phyloP scores from a whole-genome alignment of 2,797 vertebrate species.

The Paguma larvata region DNA sequence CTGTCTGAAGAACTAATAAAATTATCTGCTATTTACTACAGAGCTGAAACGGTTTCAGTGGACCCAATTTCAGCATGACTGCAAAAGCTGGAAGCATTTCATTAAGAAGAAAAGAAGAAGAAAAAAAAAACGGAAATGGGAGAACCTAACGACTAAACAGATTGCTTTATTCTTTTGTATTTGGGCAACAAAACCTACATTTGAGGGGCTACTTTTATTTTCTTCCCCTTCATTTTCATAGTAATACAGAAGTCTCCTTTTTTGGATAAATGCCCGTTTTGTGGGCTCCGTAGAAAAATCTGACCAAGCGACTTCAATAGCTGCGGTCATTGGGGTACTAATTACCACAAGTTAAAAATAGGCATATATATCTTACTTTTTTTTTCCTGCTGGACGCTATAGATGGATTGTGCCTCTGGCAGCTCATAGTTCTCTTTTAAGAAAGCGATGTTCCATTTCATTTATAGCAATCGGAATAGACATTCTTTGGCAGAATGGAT shows the following conservation, averaged over 20 bases:
- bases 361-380: background rate
- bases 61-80: background rate
- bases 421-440: conserved; percentile 70
- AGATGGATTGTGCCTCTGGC: conserved; percentile 73
- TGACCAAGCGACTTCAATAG: conserved; percentile 65
- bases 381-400: conserved; percentile 50
- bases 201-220: conserved; percentile 23
- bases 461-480: conserved; percentile 72
- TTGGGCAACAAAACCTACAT: conserved; percentile 46
- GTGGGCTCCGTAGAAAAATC: conserved; percentile 61
- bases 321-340: conserved; percentile 54
- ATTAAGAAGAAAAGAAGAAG: conserved; percentile 14
- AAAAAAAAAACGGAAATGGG: background rate
- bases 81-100: conserved; percentile 65
- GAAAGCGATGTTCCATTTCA: conserved; percentile 63
- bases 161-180: conserved; percentile 63
- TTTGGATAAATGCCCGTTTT: conserved; percentile 64
- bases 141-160: conserved; percentile 39
- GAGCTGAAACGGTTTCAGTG: conserved; percentile 24
- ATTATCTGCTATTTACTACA: background rate
- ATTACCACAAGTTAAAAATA: conserved; percentile 76
- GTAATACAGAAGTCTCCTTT: conserved; percentile 1
- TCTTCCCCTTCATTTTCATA: conserved; percentile 53
- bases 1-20: conserved; percentile 64
- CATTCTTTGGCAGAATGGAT: conserved; percentile 76